Conservation (phyloP, 2,797 vertebrate species). For the Premnoplex brunnescens region DNA sequence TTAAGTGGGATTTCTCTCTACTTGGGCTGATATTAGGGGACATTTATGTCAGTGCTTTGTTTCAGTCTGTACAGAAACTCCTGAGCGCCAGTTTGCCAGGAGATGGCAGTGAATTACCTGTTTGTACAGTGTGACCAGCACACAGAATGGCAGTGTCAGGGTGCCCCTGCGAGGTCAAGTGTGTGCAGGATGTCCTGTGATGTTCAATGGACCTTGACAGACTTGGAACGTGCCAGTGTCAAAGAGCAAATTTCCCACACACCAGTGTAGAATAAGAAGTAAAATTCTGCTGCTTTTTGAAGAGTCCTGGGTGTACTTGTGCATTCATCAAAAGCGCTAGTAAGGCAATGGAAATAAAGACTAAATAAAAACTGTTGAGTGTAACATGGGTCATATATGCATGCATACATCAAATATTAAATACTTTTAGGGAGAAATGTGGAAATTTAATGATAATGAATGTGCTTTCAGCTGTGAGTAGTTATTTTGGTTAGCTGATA, state of each 20-base stretch:
- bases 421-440: neutral
- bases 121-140: neutral
- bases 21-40: rapidly evolving
- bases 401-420: neutral
- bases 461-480: neutral
- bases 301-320: neutral
- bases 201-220: neutral
- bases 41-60: neutral
- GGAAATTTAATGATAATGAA: neutral
- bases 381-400: neutral
- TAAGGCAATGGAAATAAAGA: neutral
- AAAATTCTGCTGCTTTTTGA: neutral
- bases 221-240: neutral
- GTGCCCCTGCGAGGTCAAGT: neutral
- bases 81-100: neutral
- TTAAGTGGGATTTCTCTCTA: neutral
- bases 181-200: neutral
- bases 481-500: neutral
- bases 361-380: neutral
- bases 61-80: neutral
- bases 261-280: neutral
- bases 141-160: neutral
- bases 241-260: neutral
- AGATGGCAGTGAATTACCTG: constrained; percentile 24
- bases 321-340: neutral